Evolutionary conservation across 1,140 invertebrate species (phyloP).

Genomic region (Drosophila lacteicornis): DNA sequence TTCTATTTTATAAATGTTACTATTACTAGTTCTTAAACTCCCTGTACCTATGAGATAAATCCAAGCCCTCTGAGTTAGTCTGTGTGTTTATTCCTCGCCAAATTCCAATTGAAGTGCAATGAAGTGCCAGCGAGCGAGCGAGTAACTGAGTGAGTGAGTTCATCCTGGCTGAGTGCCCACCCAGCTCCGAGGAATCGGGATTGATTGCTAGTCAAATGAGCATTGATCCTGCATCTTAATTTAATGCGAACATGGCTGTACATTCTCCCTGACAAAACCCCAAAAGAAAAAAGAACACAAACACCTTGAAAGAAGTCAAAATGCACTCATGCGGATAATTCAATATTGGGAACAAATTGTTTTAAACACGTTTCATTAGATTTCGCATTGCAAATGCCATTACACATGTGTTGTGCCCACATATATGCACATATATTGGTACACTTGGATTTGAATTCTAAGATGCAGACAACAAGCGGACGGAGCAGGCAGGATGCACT

Average conservation of each 20-base stretch:
- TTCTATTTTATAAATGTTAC: too few species aligned
- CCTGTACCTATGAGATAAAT: too few species aligned
- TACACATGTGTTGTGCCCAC: slow-evolving; percentile 6
- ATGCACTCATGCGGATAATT: slow-evolving; percentile 75
- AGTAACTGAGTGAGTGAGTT: slow-evolving; percentile 4
- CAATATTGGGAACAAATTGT: slow-evolving; percentile 82
- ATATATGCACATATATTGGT: background rate
- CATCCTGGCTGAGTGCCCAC: slow-evolving; percentile 17
- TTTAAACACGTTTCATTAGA: slow-evolving; percentile 82
- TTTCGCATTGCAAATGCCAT: slow-evolving; percentile 61
- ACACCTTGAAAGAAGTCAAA: slow-evolving; percentile 51
- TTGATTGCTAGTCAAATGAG: slow-evolving; percentile 45
- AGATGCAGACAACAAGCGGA: slow-evolving; percentile 45
- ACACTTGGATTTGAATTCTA: slow-evolving; percentile 45
- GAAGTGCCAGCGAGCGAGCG: slow-evolving; percentile 15
- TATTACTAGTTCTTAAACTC: too few species aligned
- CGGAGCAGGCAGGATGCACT: slow-evolving; percentile 25
- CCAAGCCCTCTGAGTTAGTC: background rate
- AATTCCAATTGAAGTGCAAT: slow-evolving; percentile 33
- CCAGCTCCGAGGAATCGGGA: slow-evolving; percentile 8
- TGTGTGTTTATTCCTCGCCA: background rate
- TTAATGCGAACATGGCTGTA: slow-evolving; percentile 17
- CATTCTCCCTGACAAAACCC: background rate
- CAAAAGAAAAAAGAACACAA: slow-evolving; percentile 9
- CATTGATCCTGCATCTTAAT: slow-evolving; percentile 30